phyloP scores from a whole-genome alignment of 2,113 vertebrate genomes.

The Hymenochirus boettgeri region DNA sequence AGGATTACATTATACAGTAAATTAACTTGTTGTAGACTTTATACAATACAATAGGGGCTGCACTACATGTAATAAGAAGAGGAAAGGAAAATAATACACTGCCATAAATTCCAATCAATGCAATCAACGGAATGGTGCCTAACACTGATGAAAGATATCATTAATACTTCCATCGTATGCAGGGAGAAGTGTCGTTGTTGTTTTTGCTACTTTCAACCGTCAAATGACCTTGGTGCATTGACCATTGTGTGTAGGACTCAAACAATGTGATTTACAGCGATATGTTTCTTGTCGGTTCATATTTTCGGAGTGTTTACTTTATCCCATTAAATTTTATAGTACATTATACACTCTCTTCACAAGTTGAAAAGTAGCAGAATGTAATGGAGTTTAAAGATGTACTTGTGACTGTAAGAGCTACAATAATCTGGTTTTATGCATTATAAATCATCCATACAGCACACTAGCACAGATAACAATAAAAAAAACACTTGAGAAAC shows the following conservation, averaged over 20 bases:
- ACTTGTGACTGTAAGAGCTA: constrained; percentile 32
- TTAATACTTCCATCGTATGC: too few species aligned
- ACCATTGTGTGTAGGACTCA: constrained; percentile 1
- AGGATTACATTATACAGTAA: too few species aligned
- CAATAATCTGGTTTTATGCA: constrained; percentile 37
- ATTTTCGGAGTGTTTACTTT: constrained; percentile 41
- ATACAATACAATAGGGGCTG: too few species aligned
- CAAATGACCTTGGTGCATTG: background rate
- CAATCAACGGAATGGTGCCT: too few species aligned
- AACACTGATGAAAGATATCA: too few species aligned
- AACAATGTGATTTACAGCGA: constrained; percentile 16
- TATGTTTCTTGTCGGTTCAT: constrained; percentile 30
- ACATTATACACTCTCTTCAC: constrained; percentile 20
- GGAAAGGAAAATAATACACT: too few species aligned
- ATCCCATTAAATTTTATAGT: constrained; percentile 41
- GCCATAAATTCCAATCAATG: too few species aligned
- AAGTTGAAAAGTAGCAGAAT: constrained; percentile 23
- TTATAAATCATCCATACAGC: constrained; percentile 34
- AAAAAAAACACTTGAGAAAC: constrained; percentile 37
- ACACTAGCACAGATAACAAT: constrained; percentile 30
- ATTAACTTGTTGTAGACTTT: too few species aligned
- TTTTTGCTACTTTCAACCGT: background rate
- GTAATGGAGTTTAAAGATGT: constrained; percentile 39
- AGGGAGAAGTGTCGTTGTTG: too few species aligned
- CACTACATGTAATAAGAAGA: too few species aligned